Base-by-base conservation (phyloP, 2,113 vertebrate genomes). In the Pycnonotus jocosus region DNA sequence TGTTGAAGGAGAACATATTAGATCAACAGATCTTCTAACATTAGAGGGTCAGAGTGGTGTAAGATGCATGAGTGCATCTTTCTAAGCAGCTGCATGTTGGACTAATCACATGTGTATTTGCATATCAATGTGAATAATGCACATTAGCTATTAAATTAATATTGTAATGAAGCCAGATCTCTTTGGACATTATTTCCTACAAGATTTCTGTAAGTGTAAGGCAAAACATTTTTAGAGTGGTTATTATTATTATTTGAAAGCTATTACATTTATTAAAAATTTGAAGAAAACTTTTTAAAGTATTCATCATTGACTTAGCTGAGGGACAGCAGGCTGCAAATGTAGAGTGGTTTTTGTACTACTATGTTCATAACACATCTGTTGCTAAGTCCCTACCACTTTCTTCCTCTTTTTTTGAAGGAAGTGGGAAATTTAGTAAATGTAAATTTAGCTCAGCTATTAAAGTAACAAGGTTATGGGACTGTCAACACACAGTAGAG, bases 141-240 rank as follows among this genome's bases (percentile, higher is more conserved):
- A 44, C 40, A 42, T 51, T 79, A 35, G 21, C 53, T 58, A 93
- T 96, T 90, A 96, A 95, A 94, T 88, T 83, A 82, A 73, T 70
- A 64, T 21, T 81, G 14, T 45, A 68, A 6, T 71, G 37, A 86
- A 88, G 23, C 57, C 44, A 53, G 31, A 58, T 86, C 22, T 92
- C 50, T 92, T 44, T 88, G 83, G 15, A 57, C 9, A 1, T 93
- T 78, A 45, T 94, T 96, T 90, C 37, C 9, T 64, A 40, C 11
- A 71, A 50, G 44, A 47, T 35, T 64, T 56, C 44, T 86, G 0
- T 56, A 13, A 54, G 7, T 66, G 21, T 40, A 81, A 31, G 72
- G 21, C 13, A 51, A 54, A 61, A 28, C 17, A 23, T 48, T 57
- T 23, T 50, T 71, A 40, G 25, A 65, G 10, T 28, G 13, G 6